These are phyloP conservation scores for Sarcophilus harrisii DNA, from an alignment of 2,797 vertebrate species.

Conservation along the genomic window DNA sequence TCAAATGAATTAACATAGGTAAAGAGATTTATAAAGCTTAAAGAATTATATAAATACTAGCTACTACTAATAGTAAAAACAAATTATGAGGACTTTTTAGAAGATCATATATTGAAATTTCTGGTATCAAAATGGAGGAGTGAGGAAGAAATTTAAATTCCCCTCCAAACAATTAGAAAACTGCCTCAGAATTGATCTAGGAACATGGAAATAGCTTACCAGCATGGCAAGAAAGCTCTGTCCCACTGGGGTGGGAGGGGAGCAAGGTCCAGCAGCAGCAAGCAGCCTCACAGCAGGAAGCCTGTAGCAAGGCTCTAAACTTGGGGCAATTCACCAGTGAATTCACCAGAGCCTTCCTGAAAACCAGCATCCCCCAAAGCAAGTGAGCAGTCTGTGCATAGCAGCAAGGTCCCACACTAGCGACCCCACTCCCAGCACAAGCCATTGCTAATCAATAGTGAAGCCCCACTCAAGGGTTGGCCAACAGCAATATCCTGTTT, in stretches of 20 bases:
- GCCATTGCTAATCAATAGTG: too few species aligned
- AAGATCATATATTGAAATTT: background rate
- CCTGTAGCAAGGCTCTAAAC: too few species aligned
- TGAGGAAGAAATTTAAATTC: background rate
- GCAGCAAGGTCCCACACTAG: too few species aligned
- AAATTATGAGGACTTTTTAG: background rate
- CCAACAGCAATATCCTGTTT: too few species aligned
- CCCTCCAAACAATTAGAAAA: background rate
- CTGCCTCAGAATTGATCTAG: background rate
- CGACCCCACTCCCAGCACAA: too few species aligned
- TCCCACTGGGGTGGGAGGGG: background rate
- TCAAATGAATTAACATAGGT: background rate
- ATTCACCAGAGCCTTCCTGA: too few species aligned
- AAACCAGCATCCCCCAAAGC: too few species aligned
- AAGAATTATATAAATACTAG: background rate
- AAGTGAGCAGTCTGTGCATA: too few species aligned
- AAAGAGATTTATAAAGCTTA: background rate
- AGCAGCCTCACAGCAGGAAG: too few species aligned
- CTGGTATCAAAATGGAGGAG: background rate
- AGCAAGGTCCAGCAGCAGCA: background rate
- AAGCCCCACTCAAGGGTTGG: too few species aligned
- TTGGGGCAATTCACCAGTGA: too few species aligned
- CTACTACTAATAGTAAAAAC: background rate
- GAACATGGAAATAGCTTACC: background rate
- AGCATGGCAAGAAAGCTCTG: background rate